These are phyloP conservation scores for Coccyzus lansbergi DNA, from an alignment of 2,797 vertebrate species.

Conservation along the genomic window DNA sequence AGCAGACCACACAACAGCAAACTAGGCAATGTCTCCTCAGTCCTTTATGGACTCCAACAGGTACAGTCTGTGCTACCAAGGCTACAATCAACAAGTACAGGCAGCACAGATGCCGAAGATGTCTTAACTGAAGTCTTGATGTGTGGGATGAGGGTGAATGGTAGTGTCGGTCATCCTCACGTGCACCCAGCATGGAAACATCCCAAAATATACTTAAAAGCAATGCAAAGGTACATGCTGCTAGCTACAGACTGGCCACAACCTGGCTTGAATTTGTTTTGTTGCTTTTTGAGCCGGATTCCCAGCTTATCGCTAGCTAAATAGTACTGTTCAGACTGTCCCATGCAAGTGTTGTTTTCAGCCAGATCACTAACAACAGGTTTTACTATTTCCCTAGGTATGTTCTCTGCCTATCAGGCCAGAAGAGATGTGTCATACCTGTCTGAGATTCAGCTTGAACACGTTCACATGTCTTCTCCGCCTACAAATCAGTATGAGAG, in stretches of 20 bases:
- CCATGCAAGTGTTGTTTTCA: background rate
- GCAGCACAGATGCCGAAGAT: background rate
- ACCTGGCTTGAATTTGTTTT: background rate
- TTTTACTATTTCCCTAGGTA: background rate
- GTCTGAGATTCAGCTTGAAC: constrained; percentile 92
- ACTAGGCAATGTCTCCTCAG: background rate
- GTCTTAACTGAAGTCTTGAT: background rate
- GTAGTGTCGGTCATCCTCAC: background rate
- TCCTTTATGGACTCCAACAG: background rate
- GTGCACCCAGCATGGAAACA: background rate
- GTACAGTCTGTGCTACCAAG: background rate
- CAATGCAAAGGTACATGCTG: background rate
- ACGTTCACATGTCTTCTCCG: constrained; percentile 88
- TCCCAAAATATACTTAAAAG: background rate
- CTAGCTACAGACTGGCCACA: background rate
- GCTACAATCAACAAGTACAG: background rate
- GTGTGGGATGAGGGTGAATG: background rate
- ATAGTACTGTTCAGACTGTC: background rate
- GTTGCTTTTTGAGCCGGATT: background rate
- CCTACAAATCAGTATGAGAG: constrained; percentile 74
- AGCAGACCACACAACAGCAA: background rate
- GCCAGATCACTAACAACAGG: background rate
- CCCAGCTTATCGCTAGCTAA: background rate
- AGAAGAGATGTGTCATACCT: constrained; percentile 79
- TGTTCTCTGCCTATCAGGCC: background rate